These are phyloP conservation scores for Nomada ruficornis DNA, from an alignment of 2,888 invertebrate species.

Conservation along the genomic window DNA sequence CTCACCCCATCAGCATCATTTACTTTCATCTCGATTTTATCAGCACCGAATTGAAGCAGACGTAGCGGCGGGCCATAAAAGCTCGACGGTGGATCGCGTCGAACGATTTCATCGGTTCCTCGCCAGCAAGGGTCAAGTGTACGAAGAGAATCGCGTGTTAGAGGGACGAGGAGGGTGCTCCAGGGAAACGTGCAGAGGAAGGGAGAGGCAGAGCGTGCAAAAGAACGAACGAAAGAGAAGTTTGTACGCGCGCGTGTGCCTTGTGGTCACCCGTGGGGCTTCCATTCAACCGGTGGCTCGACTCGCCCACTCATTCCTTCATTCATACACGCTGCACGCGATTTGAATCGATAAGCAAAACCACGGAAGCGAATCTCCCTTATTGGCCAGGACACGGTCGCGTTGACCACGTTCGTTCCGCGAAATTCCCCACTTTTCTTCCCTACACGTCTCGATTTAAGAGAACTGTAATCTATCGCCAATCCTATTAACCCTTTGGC, in stretches of 20 bases:
- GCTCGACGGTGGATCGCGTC: constrained; percentile 25
- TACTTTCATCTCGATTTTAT: too few species aligned
- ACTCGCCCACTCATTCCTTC: constrained; percentile 82
- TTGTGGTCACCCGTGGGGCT: constrained; percentile 78
- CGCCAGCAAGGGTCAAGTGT: constrained; percentile 58
- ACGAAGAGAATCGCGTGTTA: constrained; percentile 19
- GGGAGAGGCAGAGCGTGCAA: constrained; percentile 28
- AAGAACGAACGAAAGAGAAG: constrained; percentile 55
- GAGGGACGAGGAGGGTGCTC: constrained; percentile 4
- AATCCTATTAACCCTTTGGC: too few species aligned
- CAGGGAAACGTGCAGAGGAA: neutral
- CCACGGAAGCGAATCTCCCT: constrained; percentile 69
- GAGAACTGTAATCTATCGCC: too few species aligned
- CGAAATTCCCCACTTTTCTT: neutral
- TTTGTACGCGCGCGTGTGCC: constrained; percentile 68
- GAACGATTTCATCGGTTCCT: constrained; percentile 60
- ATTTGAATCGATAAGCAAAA: constrained; percentile 83
- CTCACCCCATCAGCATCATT: neutral
- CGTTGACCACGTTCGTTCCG: constrained; percentile 32
- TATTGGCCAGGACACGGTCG: constrained; percentile 44
- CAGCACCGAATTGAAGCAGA: constrained; percentile 8
- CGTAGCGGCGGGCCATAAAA: constrained; percentile 4
- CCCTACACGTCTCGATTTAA: neutral
- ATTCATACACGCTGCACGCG: constrained; percentile 82
- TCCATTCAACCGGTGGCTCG: constrained; percentile 82